Conservation (phyloP, 1,140 invertebrate genomes). For the Bombus waltoni region DNA sequence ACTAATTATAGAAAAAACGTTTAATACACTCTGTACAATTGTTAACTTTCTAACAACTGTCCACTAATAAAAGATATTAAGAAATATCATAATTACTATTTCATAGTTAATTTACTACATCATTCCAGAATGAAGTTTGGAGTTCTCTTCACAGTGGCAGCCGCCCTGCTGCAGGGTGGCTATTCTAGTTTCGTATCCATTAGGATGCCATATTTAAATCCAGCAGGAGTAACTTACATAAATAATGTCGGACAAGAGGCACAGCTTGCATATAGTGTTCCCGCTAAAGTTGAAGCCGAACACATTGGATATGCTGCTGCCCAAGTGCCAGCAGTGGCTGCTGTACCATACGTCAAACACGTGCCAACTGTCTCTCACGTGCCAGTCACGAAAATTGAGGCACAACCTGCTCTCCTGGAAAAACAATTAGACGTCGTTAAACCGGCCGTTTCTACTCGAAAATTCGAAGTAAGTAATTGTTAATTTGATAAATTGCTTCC, state of each 20-base stretch:
- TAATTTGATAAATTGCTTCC: neutral
- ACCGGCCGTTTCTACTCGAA: constrained; percentile 82
- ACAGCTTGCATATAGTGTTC: constrained; percentile 60
- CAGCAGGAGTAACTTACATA: constrained; percentile 82
- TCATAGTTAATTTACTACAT: neutral
- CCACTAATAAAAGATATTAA: neutral
- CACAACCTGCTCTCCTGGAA: constrained; percentile 82
- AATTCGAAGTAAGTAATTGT: constrained; percentile 75
- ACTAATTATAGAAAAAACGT: too few species aligned
- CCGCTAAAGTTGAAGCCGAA: constrained; percentile 74
- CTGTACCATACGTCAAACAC: constrained; percentile 82
- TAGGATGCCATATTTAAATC: constrained; percentile 81
- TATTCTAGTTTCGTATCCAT: constrained; percentile 75
- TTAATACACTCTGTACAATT: too few species aligned
- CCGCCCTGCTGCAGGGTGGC: constrained; percentile 73
- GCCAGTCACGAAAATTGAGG: constrained; percentile 82
- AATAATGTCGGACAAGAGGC: constrained; percentile 70
- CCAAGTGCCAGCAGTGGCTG: constrained; percentile 74
- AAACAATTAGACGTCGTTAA: constrained; percentile 84
- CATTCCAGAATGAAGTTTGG: constrained; percentile 69
- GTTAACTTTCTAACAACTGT: neutral
- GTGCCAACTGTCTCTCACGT: constrained; percentile 82
- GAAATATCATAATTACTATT: neutral
- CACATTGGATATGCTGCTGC: constrained; percentile 76
- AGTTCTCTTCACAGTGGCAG: constrained; percentile 69